Conservation (phyloP, 1,140 invertebrate species). For the Nilaparvata lugens region DNA sequence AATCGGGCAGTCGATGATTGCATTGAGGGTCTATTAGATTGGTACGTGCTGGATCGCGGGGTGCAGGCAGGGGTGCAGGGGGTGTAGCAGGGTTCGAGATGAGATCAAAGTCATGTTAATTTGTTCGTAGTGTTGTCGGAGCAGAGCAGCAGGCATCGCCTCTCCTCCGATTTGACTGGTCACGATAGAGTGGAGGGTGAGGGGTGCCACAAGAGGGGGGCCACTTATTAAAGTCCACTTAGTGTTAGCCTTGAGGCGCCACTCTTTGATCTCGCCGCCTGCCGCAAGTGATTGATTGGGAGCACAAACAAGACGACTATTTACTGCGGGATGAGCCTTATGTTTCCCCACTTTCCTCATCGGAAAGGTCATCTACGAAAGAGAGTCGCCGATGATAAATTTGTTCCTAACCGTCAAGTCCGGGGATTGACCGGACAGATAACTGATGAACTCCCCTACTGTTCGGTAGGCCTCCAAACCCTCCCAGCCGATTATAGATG, state of each 20-base stretch:
- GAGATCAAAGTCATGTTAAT: too few relatives aligned
- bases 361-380: not conserved
- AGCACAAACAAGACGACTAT: not conserved
- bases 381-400: not conserved
- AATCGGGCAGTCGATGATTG: too few relatives aligned
- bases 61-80: too few relatives aligned
- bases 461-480: not conserved
- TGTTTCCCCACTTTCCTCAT: not conserved
- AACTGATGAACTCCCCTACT: not conserved
- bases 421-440: not conserved
- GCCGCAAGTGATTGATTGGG: not conserved
- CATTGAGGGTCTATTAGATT: too few relatives aligned
- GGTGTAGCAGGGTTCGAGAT: too few relatives aligned
- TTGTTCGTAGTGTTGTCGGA: too few relatives aligned
- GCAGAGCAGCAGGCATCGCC: too few relatives aligned
- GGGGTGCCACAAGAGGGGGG: not conserved
- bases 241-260: not conserved
- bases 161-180: too few relatives aligned
- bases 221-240: conserved; percentile 5
- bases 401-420: not conserved
- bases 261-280: not conserved
- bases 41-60: too few relatives aligned
- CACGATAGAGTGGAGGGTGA: not conserved
- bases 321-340: not conserved
- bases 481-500: not conserved